Evolutionary conservation across 1,140 invertebrate genomes (phyloP), one percentile per base, ranked within the genome.

Genomic region (Drosophila azteca): DNA sequence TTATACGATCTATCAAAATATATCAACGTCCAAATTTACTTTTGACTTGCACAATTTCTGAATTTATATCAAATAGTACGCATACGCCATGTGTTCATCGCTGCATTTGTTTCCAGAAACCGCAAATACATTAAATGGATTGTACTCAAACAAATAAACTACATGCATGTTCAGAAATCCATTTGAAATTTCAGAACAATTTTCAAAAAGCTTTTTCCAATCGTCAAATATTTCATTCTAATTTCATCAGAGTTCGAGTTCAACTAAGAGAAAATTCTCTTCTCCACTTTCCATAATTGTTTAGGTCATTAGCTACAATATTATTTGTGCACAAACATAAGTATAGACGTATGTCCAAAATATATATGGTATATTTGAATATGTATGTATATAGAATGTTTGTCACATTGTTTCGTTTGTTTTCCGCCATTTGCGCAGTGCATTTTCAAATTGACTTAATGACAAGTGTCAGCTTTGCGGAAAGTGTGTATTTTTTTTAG

Each of bases 391-490:
- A 50, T 11, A 22, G 2, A 39, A 39, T 49, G 43, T 52, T 20
- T 69, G 50, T 51, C 64, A 31, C 17, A 29, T 41, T 43, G 45
- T 64, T 79, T 50, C 24, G 29, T 63, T 51, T 51, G 35, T 62
- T 67, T 53, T 73, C 15, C 17, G 51, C 43, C 74, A 82, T 71
- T 65, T 87, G 74, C 78, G 78, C 82, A 74, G 26, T 87, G 81
- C 81, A 81, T 74, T 74, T 77, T 53, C 46, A 75, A 78, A 78
- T 75, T 71, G 60, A 78, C 44, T 82, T 87, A 87, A 85, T 87
- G 78, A 87, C 82, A 85, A 85, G 69, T 85, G 82, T 82, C 82
- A 82, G 70, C 71, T 74, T 52, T 44, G 49, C n/a, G 62, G 43
- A 52, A 61, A 65, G 15, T 49, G 26, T 53, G 7, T 52, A 68